A percentile compares a stretch with the other conserved stretches of the same genome.
These are phyloP conservation scores for Ibycter americanus DNA, from an alignment of 2,797 vertebrate species.

Conservation along the genomic window DNA sequence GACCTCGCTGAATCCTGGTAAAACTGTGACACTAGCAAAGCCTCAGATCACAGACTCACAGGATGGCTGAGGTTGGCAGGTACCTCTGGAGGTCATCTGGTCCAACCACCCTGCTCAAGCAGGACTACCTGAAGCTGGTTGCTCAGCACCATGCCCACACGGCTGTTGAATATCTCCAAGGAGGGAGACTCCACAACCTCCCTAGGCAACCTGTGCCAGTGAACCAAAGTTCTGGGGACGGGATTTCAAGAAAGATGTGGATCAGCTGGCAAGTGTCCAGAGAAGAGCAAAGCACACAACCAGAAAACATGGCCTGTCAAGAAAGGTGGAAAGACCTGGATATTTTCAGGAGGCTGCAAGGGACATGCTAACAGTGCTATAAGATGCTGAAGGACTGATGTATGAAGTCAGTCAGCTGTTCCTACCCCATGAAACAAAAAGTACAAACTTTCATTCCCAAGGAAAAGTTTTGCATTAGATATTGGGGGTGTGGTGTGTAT, in stretches of 20 bases:
- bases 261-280: not conserved
- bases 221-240: not conserved
- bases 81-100: not conserved
- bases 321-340: not conserved
- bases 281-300: not conserved
- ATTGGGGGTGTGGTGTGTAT: not conserved
- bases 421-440: not conserved
- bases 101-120: not conserved
- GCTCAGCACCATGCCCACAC: not conserved
- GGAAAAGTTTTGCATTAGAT: not conserved
- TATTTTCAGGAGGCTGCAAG: not conserved
- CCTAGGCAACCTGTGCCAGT: not conserved
- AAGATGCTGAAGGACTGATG: not conserved
- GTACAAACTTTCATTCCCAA: not conserved
- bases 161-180: not conserved
- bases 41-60: not conserved
- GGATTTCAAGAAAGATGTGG: not conserved
- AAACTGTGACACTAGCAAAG: not conserved
- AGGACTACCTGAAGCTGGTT: not conserved
- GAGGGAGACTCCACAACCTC: not conserved
- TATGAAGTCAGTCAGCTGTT: not conserved
- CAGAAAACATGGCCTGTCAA: not conserved
- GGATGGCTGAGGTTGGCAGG: not conserved
- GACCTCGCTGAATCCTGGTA: not conserved
- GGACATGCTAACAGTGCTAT: not conserved